These are phyloP conservation scores for Wiebesia pumilae DNA, from an alignment of 1,140 invertebrate species.

Conservation along the genomic window DNA sequence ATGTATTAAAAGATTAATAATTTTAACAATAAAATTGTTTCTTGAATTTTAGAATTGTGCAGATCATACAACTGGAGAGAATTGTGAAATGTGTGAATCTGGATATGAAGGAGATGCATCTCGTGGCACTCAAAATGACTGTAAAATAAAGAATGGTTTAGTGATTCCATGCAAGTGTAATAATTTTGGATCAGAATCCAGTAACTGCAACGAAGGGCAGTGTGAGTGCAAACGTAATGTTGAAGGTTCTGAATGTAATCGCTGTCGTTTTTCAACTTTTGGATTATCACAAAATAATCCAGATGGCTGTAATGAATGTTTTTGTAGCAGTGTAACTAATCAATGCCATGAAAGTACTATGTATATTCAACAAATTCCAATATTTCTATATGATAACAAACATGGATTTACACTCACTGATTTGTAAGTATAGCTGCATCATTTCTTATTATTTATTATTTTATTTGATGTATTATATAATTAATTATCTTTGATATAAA, in stretches of 20 bases:
- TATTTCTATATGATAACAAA: slow-evolving; percentile 76
- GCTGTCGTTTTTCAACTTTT: slow-evolving; percentile 89
- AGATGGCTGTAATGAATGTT: slow-evolving; percentile 92
- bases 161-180: slow-evolving; percentile 78
- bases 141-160: slow-evolving; percentile 56
- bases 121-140: slow-evolving; percentile 74
- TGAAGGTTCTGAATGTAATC: slow-evolving; percentile 84
- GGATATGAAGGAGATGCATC: slow-evolving; percentile 83
- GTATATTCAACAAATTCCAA: slow-evolving; percentile 82
- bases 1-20: background rate
- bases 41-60: slow-evolving; percentile 84
- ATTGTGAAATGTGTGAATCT: slow-evolving; percentile 87
- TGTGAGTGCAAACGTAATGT: slow-evolving; percentile 86
- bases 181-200: slow-evolving; percentile 76
- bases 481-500: background rate
- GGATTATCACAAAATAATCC: slow-evolving; percentile 84
- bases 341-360: slow-evolving; percentile 83
- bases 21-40: background rate
- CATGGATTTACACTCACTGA: slow-evolving; percentile 83
- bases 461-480: slow-evolving; percentile 16
- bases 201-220: slow-evolving; percentile 74
- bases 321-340: slow-evolving; percentile 90
- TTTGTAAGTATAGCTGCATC: slow-evolving; percentile 68
- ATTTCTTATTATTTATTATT: slow-evolving; percentile 3
- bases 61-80: slow-evolving; percentile 89